Percentiles rank a stretch among this genome's conserved stretches.
Evolutionary conservation across 2,888 invertebrate genomes (phyloP).

Genomic region (Barypeithes pellucidus): DNA sequence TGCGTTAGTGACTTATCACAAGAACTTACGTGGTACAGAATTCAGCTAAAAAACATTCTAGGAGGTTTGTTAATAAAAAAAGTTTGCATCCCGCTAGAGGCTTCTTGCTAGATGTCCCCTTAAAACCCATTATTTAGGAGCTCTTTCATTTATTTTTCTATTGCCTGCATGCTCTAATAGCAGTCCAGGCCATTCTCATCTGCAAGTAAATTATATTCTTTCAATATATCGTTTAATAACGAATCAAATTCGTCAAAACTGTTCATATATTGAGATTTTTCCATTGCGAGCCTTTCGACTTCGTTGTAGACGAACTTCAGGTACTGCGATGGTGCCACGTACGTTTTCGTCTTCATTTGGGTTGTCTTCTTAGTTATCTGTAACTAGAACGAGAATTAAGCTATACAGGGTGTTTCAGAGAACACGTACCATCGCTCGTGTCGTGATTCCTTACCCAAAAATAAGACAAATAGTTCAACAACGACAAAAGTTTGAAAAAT

Average conservation of each 20-base stretch:
- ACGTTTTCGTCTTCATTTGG: conserved; percentile 62
- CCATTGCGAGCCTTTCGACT: conserved; percentile 70
- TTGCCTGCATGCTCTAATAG: conserved; percentile 71
- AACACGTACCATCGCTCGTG: too few species aligned
- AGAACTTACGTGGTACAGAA: too few species aligned
- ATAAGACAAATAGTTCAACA: not conserved
- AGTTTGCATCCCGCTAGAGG: too few species aligned
- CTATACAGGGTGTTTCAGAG: too few species aligned
- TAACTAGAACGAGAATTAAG: conserved; percentile 6
- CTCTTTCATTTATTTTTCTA: not conserved
- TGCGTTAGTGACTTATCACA: too few species aligned
- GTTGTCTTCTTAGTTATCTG: conserved; percentile 25
- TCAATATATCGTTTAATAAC: conserved; percentile 82
- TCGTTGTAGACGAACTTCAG: conserved; percentile 73
- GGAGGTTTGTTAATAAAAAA: too few species aligned
- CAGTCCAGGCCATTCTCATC: conserved; percentile 81
- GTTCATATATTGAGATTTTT: conserved; percentile 79
- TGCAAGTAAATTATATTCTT: conserved; percentile 73
- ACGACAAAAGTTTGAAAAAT: too few species aligned
- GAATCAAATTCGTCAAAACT: conserved; percentile 80
- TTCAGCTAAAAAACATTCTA: too few species aligned
- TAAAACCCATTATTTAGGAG: too few species aligned
- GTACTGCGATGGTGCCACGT: conserved; percentile 77
- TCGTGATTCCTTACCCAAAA: too few species aligned
- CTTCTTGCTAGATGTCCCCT: too few species aligned